These are phyloP conservation scores for Brachyptera risi DNA, from an alignment of 2,888 invertebrate genomes.

Conservation along the genomic window DNA sequence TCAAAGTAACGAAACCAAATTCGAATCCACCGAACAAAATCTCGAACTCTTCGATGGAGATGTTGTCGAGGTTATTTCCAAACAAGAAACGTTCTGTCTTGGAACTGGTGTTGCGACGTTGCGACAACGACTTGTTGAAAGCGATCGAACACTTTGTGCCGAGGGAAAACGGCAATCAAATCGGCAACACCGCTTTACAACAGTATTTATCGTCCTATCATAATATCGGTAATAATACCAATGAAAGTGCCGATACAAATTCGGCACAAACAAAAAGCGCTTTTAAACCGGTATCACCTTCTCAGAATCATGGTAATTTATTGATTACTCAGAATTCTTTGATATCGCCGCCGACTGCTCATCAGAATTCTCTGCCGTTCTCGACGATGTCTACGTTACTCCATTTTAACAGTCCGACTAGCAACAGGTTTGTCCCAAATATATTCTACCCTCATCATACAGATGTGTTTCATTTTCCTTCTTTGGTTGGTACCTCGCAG, in stretches of 20 bases:
- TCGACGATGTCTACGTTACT: slow-evolving; percentile 27
- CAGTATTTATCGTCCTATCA: slow-evolving; percentile 26
- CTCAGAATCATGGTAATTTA: not conserved
- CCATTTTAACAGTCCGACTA: slow-evolving; percentile 20
- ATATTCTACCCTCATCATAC: slow-evolving; percentile 20
- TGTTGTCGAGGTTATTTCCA: slow-evolving; percentile 84
- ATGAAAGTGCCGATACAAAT: not conserved
- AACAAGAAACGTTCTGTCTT: slow-evolving; percentile 83
- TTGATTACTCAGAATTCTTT: slow-evolving; percentile 10
- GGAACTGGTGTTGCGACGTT: slow-evolving; percentile 85
- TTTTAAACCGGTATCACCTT: slow-evolving; percentile 29
- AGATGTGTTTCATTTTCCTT: slow-evolving; percentile 7
- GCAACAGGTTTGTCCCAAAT: slow-evolving; percentile 15
- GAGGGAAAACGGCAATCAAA: not conserved
- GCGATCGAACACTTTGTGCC: slow-evolving; percentile 79
- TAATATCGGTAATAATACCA: slow-evolving; percentile 4
- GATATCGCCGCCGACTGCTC: slow-evolving; percentile 24
- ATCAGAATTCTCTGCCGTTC: slow-evolving; percentile 26
- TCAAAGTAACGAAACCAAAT: no score
- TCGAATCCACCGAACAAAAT: slow-evolving; percentile 26
- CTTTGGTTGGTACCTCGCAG: slow-evolving; percentile 5
- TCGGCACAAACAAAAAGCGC: slow-evolving; percentile 21
- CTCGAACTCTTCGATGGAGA: slow-evolving; percentile 60
- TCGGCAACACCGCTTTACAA: slow-evolving; percentile 26
- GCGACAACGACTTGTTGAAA: slow-evolving; percentile 85